A percentile compares a stretch with the other conserved stretches of the same genome.
These are phyloP conservation scores for Oncorhynchus keta DNA, from an alignment of 2,113 vertebrate genomes.

Conservation along the genomic window DNA sequence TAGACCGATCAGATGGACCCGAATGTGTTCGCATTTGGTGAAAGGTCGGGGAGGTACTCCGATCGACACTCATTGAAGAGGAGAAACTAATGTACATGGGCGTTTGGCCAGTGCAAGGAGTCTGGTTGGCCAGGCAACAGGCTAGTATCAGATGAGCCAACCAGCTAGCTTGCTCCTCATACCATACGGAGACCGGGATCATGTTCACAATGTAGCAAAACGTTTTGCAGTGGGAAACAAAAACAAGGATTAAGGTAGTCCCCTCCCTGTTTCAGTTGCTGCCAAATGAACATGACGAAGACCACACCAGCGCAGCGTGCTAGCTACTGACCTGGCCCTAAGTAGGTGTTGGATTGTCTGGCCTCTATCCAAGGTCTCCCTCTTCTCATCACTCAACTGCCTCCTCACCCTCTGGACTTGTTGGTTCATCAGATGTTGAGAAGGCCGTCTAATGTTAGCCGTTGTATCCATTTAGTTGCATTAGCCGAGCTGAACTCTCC, in stretches of 20 bases:
- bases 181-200: not conserved
- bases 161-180: not conserved
- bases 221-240: too few relatives aligned
- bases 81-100: not conserved
- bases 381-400: conserved; percentile 5
- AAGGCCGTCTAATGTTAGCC: conserved; percentile 18
- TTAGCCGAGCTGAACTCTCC: conserved; percentile 22
- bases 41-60: too few relatives aligned
- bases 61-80: too few relatives aligned
- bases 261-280: too few relatives aligned
- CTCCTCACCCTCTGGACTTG: conserved; percentile 11
- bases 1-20: too few relatives aligned
- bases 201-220: too few relatives aligned
- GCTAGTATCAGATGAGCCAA: not conserved
- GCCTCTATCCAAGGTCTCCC: not conserved
- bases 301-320: not conserved
- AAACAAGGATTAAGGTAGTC: too few relatives aligned
- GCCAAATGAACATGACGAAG: too few relatives aligned
- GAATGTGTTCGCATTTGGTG: too few relatives aligned
- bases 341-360: not conserved
- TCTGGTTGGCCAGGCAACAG: too few relatives aligned
- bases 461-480: conserved; percentile 30
- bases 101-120: too few relatives aligned
- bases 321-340: not conserved
- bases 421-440: not conserved